These are phyloP conservation scores for Polydrusus cervinus DNA, from an alignment of 2,888 invertebrate genomes.

Conservation along the genomic window DNA sequence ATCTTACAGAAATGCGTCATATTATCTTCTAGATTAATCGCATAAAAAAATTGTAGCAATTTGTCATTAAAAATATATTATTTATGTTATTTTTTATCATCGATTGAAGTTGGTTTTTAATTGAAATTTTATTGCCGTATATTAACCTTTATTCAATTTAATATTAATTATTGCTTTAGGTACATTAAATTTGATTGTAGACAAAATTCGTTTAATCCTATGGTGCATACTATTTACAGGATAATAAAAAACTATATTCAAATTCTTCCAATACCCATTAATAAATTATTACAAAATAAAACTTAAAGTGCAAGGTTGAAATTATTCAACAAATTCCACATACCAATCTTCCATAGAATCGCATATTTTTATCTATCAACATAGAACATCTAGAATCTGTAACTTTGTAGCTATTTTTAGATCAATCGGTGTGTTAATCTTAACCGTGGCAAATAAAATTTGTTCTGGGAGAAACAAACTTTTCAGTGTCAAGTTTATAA, in stretches of 20 bases:
- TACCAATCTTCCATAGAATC: not conserved
- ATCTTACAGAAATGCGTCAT: not conserved
- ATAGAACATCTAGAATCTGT: not conserved
- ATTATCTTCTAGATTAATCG: too few species aligned
- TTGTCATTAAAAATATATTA: too few species aligned
- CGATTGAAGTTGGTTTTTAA: too few species aligned
- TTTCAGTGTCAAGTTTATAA: constrained; percentile 44
- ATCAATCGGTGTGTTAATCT: constrained; percentile 21
- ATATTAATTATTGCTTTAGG: too few species aligned
- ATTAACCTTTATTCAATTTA: too few species aligned
- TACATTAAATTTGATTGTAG: too few species aligned
- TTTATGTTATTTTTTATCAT: too few species aligned
- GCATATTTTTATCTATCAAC: not conserved
- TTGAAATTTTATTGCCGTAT: too few species aligned
- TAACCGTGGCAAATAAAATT: constrained; percentile 8
- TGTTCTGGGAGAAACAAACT: constrained; percentile 23
- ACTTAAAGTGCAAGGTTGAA: not conserved
- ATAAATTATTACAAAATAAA: not conserved
- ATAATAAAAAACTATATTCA: too few species aligned
- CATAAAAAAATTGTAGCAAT: too few species aligned
- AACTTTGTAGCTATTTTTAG: constrained; percentile 15
- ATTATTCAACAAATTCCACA: not conserved
- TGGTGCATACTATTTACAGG: too few species aligned
- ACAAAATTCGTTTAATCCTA: too few species aligned
- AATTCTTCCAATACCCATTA: not conserved